A percentile compares a stretch with the other conserved stretches of the same genome.
phyloP scores from a whole-genome alignment of 2,797 vertebrate species.

The Falco cherrug region DNA sequence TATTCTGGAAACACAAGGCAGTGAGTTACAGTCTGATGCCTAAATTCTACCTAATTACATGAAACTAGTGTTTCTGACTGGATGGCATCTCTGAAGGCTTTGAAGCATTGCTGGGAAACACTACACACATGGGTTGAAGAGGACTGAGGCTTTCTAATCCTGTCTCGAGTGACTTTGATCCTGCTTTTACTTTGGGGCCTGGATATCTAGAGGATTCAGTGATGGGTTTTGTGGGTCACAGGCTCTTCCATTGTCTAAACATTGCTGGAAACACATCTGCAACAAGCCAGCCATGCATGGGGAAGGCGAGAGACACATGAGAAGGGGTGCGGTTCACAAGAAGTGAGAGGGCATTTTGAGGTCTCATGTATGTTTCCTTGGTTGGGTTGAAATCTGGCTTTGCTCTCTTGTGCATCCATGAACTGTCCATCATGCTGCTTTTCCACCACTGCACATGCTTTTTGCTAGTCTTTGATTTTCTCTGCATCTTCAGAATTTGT shows the following conservation, averaged over 20 bases:
- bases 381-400: neutral
- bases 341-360: neutral
- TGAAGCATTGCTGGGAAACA: neutral
- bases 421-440: neutral
- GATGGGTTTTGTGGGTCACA: neutral
- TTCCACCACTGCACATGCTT: neutral
- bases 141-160: neutral
- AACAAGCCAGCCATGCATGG: neutral
- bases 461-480: neutral
- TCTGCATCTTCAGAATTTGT: conserved; percentile 1
- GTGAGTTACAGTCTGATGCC: neutral
- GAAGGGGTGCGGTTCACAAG: neutral
- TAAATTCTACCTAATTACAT: neutral
- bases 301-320: neutral
- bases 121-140: neutral
- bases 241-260: neutral
- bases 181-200: neutral
- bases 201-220: neutral
- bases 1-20: neutral
- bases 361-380: fast-evolving
- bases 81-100: neutral
- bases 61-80: neutral
- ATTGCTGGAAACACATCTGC: neutral
- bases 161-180: neutral
- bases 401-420: neutral